Percentiles rank a stretch among this genome's conserved stretches.
phyloP scores from a whole-genome alignment of 2,888 invertebrate species.

The Odontocerum albicorne region DNA sequence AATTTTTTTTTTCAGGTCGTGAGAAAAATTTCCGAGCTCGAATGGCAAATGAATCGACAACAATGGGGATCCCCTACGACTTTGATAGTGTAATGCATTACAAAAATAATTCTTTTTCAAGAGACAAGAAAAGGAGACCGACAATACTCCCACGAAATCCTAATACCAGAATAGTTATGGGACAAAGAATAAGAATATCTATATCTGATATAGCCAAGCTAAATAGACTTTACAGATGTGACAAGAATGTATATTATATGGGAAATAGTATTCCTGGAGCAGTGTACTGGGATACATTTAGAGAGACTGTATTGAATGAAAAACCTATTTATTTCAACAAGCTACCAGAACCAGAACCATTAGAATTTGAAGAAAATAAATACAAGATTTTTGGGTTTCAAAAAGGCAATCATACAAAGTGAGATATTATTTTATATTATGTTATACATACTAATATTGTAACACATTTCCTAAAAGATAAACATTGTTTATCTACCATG shows the following conservation, averaged over 20 bases:
- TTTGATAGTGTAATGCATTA: conserved; percentile 46
- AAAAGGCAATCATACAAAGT: too few species aligned
- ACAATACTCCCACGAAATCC: conserved; percentile 48
- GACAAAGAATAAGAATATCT: conserved; percentile 43
- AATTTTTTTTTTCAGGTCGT: conserved; percentile 36
- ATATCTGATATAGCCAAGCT: conserved; percentile 41
- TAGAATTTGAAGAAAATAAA: conserved; percentile 35
- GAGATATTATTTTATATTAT: too few species aligned
- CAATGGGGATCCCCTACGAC: conserved; percentile 40
- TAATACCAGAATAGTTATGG: conserved; percentile 41
- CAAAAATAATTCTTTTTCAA: conserved; percentile 52
- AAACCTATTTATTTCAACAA: conserved; percentile 35
- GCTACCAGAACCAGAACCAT: conserved; percentile 33
- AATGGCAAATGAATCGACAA: conserved; percentile 37
- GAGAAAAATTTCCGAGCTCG: conserved; percentile 39
- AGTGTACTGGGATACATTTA: conserved; percentile 31
- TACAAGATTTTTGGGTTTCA: too few species aligned
- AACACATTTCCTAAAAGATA: too few species aligned
- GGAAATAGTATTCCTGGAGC: conserved; percentile 35
- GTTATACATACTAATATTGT: too few species aligned
- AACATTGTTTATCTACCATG: too few species aligned
- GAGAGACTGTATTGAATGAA: conserved; percentile 32
- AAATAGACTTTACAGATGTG: conserved; percentile 41
- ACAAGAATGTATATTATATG: conserved; percentile 28
- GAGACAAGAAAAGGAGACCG: conserved; percentile 43